Evolutionary conservation across 2,797 vertebrate genomes (phyloP).

Genomic region (Galago senegalensis): DNA sequence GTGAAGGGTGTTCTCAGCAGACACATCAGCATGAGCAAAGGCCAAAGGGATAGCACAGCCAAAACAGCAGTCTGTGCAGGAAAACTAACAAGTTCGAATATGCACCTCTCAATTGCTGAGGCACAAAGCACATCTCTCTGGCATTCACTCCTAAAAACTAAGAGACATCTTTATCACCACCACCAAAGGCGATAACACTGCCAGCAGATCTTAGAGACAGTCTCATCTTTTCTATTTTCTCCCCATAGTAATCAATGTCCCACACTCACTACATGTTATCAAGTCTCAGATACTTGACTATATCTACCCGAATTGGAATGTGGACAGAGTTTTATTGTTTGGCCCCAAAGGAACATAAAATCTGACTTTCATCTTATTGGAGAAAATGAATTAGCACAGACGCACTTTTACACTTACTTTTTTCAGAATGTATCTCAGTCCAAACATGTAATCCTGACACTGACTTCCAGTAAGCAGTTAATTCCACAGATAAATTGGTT

Average conservation of each 20-base stretch:
- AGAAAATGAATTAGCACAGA: conserved; percentile 65
- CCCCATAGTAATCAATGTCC: not conserved
- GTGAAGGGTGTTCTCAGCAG: not conserved
- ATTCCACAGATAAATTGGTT: conserved; percentile 4
- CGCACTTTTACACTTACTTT: conserved; percentile 49
- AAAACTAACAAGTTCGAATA: conserved; percentile 22
- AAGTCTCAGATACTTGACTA: not conserved
- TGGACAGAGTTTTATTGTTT: conserved; percentile 40
- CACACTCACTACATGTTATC: not conserved
- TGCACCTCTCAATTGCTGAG: not conserved
- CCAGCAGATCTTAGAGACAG: not conserved
- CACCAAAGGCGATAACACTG: not conserved
- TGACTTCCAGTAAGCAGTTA: conserved; percentile 39
- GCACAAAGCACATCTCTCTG: not conserved
- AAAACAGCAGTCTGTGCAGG: not conserved
- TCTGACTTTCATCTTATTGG: conserved; percentile 32
- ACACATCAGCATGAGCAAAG: not conserved
- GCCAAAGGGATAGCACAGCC: not conserved
- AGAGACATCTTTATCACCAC: not conserved
- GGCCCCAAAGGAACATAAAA: conserved; percentile 48
- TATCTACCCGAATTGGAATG: conserved; percentile 30
- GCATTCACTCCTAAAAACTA: not conserved
- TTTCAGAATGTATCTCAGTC: conserved; percentile 36
- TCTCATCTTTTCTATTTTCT: not conserved
- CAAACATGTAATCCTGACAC: conserved; percentile 13